These are phyloP conservation scores for Ylistrum balloti DNA, from an alignment of 1,140 invertebrate species.

Conservation along the genomic window DNA sequence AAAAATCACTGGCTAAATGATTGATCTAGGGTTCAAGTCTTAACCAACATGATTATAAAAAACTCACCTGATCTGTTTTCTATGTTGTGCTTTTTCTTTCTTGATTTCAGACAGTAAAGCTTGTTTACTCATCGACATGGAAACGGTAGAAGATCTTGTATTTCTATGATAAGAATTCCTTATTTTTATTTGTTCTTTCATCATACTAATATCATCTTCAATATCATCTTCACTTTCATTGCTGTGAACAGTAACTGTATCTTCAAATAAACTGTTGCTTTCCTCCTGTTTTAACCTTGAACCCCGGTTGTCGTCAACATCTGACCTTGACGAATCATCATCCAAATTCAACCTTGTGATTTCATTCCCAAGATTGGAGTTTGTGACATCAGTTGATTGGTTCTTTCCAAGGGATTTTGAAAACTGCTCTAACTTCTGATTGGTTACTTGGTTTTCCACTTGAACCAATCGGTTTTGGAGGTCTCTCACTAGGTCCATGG, in stretches of 20 bases:
- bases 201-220: neutral
- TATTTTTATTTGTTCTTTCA: constrained; percentile 22
- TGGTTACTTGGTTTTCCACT: constrained; percentile 54
- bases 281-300: neutral
- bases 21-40: too few relatives aligned
- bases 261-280: neutral
- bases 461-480: constrained; percentile 63
- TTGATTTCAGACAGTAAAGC: constrained; percentile 67
- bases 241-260: neutral
- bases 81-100: constrained; percentile 69
- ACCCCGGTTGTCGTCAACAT: neutral
- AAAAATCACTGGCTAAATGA: too few relatives aligned
- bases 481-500: constrained; percentile 62
- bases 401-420: neutral
- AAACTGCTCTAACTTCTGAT: neutral
- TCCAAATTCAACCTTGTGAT: neutral
- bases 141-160: neutral
- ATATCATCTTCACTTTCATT: constrained; percentile 14
- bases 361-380: neutral
- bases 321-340: neutral
- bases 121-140: constrained; percentile 59
- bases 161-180: neutral
- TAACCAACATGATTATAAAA: too few relatives aligned
- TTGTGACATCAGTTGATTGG: neutral
- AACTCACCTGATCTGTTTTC: constrained; percentile 66